Conservation (phyloP, 2,113 vertebrate genomes). For the Garra rufa region DNA sequence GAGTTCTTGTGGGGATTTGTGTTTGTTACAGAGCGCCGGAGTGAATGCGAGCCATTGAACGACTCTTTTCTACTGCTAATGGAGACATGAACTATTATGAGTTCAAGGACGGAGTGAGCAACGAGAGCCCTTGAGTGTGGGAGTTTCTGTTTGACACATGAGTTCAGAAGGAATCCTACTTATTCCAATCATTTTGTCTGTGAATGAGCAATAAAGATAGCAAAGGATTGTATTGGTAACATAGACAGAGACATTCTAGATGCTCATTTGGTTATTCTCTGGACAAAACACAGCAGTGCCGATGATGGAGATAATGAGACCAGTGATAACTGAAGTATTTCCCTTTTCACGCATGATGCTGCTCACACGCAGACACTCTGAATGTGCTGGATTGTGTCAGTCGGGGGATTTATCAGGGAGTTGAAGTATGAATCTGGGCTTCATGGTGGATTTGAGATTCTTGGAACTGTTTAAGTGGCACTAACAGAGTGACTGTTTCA, state of each 20-base stretch:
- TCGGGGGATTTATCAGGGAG: slow-evolving; percentile 15
- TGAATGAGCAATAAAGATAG: background rate
- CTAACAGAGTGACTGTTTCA: slow-evolving; percentile 30
- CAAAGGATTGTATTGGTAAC: background rate
- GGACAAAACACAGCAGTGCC: background rate
- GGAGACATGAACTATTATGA: slow-evolving; percentile 6
- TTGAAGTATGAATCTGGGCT: slow-evolving; percentile 37
- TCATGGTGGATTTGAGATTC: slow-evolving; percentile 43
- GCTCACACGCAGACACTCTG: background rate
- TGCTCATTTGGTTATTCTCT: background rate
- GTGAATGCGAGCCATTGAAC: slow-evolving; percentile 37
- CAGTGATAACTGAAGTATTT: slow-evolving; percentile 18
- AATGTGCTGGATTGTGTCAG: slow-evolving; percentile 34
- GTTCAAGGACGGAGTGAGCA: slow-evolving; percentile 23
- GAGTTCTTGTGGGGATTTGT: slow-evolving; percentile 37
- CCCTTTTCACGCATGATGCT: background rate
- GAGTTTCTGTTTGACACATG: slow-evolving; percentile 4
- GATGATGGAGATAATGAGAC: background rate
- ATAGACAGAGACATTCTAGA: background rate
- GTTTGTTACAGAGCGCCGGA: slow-evolving; percentile 14
- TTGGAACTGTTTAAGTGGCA: slow-evolving; percentile 29
- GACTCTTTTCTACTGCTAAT: slow-evolving; percentile 22
- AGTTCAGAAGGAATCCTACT: background rate
- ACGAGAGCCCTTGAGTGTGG: background rate
- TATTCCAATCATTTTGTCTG: background rate